These are phyloP conservation scores for Scolopax bukidnonensis DNA, from an alignment of 2,797 vertebrate genomes.

Conservation along the genomic window DNA sequence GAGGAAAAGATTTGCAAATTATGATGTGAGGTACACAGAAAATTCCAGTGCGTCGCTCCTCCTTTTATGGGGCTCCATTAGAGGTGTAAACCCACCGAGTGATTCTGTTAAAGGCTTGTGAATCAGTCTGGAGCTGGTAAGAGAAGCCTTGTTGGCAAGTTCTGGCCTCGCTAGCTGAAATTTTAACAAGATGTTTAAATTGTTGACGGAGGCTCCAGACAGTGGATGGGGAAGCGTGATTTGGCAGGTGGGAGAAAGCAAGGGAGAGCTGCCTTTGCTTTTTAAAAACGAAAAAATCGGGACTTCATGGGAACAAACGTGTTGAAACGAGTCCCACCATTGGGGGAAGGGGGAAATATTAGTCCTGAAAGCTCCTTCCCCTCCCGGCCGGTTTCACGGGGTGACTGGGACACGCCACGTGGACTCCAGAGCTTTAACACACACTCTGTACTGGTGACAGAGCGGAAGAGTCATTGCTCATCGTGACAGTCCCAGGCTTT, in stretches of 20 bases:
- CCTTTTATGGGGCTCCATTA: not conserved
- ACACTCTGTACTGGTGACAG: not conserved
- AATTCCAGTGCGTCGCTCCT: not conserved
- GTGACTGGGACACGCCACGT: fast-evolving
- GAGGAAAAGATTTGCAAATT: not conserved
- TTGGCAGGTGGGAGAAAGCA: not conserved
- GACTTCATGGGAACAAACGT: not conserved
- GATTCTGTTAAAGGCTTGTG: not conserved
- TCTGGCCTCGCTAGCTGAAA: not conserved
- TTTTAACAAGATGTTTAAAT: not conserved
- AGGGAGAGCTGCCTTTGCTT: not conserved
- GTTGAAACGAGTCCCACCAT: not conserved
- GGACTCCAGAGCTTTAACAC: not conserved
- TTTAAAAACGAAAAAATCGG: not conserved
- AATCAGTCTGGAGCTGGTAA: not conserved
- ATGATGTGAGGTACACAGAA: not conserved
- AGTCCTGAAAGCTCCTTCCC: not conserved
- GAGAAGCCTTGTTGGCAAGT: not conserved
- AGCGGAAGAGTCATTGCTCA: no score
- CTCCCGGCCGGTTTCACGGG: not conserved
- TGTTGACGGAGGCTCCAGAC: not conserved
- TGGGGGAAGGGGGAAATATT: not conserved
- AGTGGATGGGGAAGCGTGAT: not conserved
- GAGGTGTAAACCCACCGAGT: not conserved
- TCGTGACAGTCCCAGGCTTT: not conserved